Percentiles rank a stretch among this genome's conserved stretches.
Conservation (phyloP, 2,113 vertebrate genomes). For the Elephas maximus region DNA sequence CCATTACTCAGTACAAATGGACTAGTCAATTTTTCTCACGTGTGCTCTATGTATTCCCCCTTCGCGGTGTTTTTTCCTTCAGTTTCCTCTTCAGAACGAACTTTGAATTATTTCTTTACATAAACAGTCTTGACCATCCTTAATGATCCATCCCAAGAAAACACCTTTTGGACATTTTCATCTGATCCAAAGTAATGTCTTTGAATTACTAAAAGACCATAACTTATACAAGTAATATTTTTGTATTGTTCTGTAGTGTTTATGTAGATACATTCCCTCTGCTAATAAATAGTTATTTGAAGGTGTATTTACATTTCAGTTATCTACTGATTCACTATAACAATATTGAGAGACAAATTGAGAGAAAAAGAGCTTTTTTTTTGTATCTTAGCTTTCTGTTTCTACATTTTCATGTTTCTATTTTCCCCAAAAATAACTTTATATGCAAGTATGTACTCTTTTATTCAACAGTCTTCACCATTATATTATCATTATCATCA, state of each 20-base stretch:
- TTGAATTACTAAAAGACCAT: background rate
- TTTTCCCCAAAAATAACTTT: background rate
- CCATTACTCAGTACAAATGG: background rate
- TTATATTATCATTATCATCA: background rate
- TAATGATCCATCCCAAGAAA: background rate
- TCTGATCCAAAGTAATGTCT: background rate
- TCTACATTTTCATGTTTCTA: background rate
- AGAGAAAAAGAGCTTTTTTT: background rate
- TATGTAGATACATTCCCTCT: background rate
- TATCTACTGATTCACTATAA: background rate
- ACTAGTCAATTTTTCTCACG: too few species aligned
- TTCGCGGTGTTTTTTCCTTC: background rate
- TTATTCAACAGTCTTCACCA: background rate
- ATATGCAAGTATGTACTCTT: background rate
- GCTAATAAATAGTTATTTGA: background rate
- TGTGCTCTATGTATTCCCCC: background rate
- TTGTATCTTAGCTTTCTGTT: background rate
- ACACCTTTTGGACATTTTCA: background rate
- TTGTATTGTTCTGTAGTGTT: background rate
- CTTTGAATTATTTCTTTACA: background rate
- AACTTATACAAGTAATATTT: background rate
- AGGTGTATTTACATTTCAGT: background rate
- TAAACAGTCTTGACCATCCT: background rate
- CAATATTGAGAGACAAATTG: background rate
- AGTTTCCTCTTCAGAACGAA: background rate